Percentiles rank a stretch among this genome's conserved stretches.
Evolutionary conservation across 2,888 invertebrate species (phyloP).

Genomic region (Tethea ocularis): DNA sequence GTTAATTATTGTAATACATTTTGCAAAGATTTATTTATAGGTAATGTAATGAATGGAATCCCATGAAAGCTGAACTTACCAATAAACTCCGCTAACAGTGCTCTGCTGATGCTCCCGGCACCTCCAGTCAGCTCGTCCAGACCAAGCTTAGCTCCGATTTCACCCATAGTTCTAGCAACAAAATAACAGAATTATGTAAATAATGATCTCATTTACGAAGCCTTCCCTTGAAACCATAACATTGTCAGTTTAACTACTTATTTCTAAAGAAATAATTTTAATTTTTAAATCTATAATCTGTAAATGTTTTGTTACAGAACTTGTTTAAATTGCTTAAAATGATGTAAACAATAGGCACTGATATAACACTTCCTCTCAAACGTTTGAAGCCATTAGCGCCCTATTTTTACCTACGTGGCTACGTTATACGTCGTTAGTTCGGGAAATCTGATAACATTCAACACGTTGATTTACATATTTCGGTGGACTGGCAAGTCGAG

Average conservation of each 20-base stretch:
- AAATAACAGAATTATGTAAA: background rate
- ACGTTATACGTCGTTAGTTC: slow-evolving; percentile 48
- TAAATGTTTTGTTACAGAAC: background rate
- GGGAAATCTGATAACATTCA: slow-evolving; percentile 58
- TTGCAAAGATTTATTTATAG: too few species aligned
- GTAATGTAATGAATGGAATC: background rate
- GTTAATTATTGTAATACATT: background rate
- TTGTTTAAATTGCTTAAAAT: background rate
- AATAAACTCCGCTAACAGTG: slow-evolving; percentile 93
- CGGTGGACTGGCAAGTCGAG: slow-evolving; percentile 42
- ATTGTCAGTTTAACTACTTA: background rate
- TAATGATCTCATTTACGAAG: background rate
- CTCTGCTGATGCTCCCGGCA: slow-evolving; percentile 89
- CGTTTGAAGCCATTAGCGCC: slow-evolving; percentile 5
- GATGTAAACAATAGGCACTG: slow-evolving; percentile 4
- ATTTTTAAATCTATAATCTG: background rate
- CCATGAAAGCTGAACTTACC: slow-evolving; percentile 73
- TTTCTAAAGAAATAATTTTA: background rate
- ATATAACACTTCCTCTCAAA: slow-evolving; percentile 3
- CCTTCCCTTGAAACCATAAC: background rate
- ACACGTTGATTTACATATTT: slow-evolving; percentile 55
- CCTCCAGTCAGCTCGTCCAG: slow-evolving; percentile 88
- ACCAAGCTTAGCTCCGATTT: slow-evolving; percentile 86
- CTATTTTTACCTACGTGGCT: slow-evolving; percentile 12
- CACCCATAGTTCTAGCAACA: slow-evolving; percentile 78